Evolutionary conservation across 1,140 invertebrate species (phyloP), one percentile per base, ranked within the genome.

Genomic region (Trinorchestia longiramus): DNA sequence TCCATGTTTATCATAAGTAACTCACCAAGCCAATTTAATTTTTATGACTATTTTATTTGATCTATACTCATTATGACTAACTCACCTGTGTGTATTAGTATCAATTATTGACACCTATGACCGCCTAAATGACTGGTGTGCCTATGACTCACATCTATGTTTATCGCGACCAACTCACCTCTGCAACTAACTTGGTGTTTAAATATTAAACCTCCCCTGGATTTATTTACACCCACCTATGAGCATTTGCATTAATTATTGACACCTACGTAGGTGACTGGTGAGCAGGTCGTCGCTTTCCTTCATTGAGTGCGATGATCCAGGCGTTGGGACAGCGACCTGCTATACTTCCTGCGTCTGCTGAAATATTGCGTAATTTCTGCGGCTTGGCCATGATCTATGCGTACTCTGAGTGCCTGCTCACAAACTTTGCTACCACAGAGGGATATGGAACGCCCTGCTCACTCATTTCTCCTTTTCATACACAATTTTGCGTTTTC

Each of bases 301-400:
- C 47, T 53, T 8, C 90, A 92, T 92, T 42, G 8, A 8, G 41
- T 44, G n/a, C 43, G 90, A 92, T 92, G 41, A 92, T 43, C 90
- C 43, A 42, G 8, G 43, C 87, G 87, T 87, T 36, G 87, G 87
- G 19, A 28, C 92, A 44, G 43, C 44, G 43, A 45, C 8, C 43
- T n/a, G 36, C 43, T 8, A 40, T 23, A 43, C 92, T 94, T 47
- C 43, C 92, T 45, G 43, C 92, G 43, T 45, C 92, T 94, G 36
- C 40, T 94, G 92, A 94, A 94, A 45, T 94, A 94, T 94, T 94
- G n/a, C 43, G 92, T 94, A 94, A 94, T 94, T 94, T 94, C 43
- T 94, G 92, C 44, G 92, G 44, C 44, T 45, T 40, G 19, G 43
- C 45, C 92, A 0, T 94, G 92, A 94, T 94, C 41, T 94, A 94